These are phyloP conservation scores for Xerus rutilus DNA, from an alignment of 2,797 vertebrate species.

Conservation along the genomic window DNA sequence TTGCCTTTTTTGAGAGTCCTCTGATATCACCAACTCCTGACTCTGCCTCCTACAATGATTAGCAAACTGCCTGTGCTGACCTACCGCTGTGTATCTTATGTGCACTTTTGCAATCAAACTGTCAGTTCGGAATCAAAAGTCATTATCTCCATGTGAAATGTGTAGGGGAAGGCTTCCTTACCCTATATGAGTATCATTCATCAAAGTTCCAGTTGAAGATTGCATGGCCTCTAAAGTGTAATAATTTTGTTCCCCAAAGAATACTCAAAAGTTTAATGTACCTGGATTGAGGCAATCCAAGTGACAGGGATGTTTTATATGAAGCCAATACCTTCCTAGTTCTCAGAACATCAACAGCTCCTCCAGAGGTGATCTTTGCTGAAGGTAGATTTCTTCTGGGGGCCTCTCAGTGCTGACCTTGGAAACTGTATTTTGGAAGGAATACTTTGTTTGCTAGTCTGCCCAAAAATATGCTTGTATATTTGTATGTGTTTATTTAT, in stretches of 20 bases:
- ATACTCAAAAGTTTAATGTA: background rate
- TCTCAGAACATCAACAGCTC: background rate
- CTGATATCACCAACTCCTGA: background rate
- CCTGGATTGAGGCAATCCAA: background rate
- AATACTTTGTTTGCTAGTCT: background rate
- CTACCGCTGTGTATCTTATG: background rate
- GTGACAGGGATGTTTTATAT: background rate
- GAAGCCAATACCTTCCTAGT: background rate
- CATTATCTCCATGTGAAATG: background rate
- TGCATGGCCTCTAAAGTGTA: background rate
- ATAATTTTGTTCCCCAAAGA: background rate
- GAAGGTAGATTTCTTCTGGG: background rate
- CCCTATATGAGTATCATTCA: background rate
- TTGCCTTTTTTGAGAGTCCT: background rate
- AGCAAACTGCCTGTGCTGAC: background rate
- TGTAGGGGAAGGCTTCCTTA: background rate
- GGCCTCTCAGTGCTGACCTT: background rate
- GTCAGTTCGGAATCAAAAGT: background rate
- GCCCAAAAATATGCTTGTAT: background rate
- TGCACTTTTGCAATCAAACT: background rate
- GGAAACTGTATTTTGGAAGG: background rate
- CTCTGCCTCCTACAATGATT: background rate
- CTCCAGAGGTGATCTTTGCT: background rate
- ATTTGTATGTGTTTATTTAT: background rate
- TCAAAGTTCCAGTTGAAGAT: constrained; percentile 41